Evolutionary conservation across 92 coral and sea anemone genomes (phyloP), one percentile per base, ranked within the genome.

Genomic region (Siderastrea siderea): DNA sequence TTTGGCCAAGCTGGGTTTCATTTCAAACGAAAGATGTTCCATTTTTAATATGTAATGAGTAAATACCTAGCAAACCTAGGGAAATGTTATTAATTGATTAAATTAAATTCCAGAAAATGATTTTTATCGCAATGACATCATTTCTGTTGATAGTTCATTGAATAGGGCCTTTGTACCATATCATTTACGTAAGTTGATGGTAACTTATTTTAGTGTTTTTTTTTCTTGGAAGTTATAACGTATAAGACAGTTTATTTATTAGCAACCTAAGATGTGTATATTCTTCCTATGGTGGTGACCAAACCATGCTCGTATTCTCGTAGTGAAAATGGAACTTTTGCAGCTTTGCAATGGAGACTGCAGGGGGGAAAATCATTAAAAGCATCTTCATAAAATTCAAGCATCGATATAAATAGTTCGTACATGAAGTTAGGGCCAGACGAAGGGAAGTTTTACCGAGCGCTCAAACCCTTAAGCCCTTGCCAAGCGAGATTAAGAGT

Each of bases 201-300:
- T 62, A 78, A 78, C 54, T 61, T 78, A 62, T 49, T 47, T 47
- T 78, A 47, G 83, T 78, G 44, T 53, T 63, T 63, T 73, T 19
- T 16, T 26, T 43, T 47, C 50, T 15, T 72, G n/a, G 7, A 49
- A 51, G 59, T 26, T 26, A 26, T 26, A 26, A 26, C 38, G 38
- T 7, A 3, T 17, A 47, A 7, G 38, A 26, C 43, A 59, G 51
- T 76, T 7, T 78, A 78, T 78, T 79, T 79, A 65, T 79, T 49
- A 64, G 73, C 58, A 50, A 49, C 55, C 73, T 10, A 65, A 26
- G 74, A 64, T 59, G 50, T 52, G 4, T 52, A 3, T 65, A 64
- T 51, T 52, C 46, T 50, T 49, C 12, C 46, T 79, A 48, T 65
- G 1, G 3, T 12, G 48, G 49, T 1, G 45, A 65, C 65, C 38